Conservation (phyloP, 1,140 invertebrate species). For the Aphaenogaster ashmeadi region DNA sequence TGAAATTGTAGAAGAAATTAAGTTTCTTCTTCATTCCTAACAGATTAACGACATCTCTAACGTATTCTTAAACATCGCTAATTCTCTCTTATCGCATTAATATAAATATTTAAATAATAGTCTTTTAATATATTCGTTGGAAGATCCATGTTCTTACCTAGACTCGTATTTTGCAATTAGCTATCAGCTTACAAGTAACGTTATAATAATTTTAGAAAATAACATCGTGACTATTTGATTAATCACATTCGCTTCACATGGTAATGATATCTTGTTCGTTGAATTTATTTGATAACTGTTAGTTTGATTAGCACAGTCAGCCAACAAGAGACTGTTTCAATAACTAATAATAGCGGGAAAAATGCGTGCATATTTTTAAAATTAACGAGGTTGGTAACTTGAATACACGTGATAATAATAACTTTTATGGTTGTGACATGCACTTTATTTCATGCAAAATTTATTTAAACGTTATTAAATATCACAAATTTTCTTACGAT, state of each 20-base stretch:
- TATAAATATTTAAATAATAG: constrained; percentile 33
- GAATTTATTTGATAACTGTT: constrained; percentile 47
- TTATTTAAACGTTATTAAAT: not conserved
- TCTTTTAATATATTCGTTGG: constrained; percentile 18
- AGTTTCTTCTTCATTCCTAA: not conserved
- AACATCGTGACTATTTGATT: constrained; percentile 19
- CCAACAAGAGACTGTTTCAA: constrained; percentile 16
- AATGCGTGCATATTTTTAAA: constrained; percentile 35
- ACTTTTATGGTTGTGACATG: constrained; percentile 3
- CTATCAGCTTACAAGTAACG: constrained; percentile 22
- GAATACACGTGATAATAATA: constrained; percentile 32
- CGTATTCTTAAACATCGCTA: not conserved
- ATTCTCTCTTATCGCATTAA: constrained; percentile 23
- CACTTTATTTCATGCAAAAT: not conserved
- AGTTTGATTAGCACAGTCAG: constrained; percentile 28
- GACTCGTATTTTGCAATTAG: constrained; percentile 25
- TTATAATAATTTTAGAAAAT: constrained; percentile 52
- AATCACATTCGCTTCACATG: not conserved
- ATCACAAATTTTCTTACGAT: not conserved
- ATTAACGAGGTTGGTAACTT: constrained; percentile 31
- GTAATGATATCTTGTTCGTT: constrained; percentile 37
- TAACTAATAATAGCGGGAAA: constrained; percentile 26
- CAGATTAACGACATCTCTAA: constrained; percentile 18
- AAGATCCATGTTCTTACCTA: not conserved
- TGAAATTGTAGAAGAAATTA: constrained; percentile 20